A percentile compares a stretch with the other conserved stretches of the same genome.
These are phyloP conservation scores for Neomonachus schauinslandi DNA, from an alignment of 2,113 vertebrate species.

Conservation along the genomic window DNA sequence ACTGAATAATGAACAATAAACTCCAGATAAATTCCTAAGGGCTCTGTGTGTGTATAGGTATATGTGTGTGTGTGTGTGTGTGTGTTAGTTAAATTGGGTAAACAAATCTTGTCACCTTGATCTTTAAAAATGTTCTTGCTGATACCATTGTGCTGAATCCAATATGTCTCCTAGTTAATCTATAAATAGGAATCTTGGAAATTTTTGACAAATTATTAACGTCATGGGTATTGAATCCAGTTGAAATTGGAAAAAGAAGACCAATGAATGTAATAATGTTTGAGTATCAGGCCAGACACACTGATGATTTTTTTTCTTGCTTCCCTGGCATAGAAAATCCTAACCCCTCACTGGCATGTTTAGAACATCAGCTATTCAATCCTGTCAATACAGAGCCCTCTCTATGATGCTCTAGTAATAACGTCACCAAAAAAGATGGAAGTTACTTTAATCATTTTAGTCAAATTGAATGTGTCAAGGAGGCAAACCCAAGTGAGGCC, in stretches of 20 bases:
- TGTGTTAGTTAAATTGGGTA: not conserved
- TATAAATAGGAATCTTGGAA: not conserved
- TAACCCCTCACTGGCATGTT: not conserved
- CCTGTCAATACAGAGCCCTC: not conserved
- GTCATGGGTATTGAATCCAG: not conserved
- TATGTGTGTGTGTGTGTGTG: not conserved
- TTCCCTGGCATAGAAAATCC: not conserved
- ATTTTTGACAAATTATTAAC: slow-evolving; percentile 20
- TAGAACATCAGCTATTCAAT: not conserved
- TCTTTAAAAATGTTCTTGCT: slow-evolving; percentile 28
- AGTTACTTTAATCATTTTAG: slow-evolving; percentile 56
- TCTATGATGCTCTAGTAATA: not conserved
- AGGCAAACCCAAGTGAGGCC: not conserved
- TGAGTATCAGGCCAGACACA: not conserved
- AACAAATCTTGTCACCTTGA: not conserved
- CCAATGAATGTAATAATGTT: not conserved
- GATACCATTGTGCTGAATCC: not conserved
- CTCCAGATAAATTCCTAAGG: not conserved
- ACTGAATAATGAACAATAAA: not conserved
- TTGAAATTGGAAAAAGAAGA: not conserved
- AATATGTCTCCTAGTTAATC: not conserved
- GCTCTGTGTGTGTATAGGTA: not conserved
- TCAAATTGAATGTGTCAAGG: slow-evolving; percentile 59
- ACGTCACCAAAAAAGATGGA: slow-evolving; percentile 39
- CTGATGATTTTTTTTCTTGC: not conserved